Evolutionary conservation across 1,140 invertebrate species (phyloP).

Genomic region (Scaptodrosophila lebanonensis): DNA sequence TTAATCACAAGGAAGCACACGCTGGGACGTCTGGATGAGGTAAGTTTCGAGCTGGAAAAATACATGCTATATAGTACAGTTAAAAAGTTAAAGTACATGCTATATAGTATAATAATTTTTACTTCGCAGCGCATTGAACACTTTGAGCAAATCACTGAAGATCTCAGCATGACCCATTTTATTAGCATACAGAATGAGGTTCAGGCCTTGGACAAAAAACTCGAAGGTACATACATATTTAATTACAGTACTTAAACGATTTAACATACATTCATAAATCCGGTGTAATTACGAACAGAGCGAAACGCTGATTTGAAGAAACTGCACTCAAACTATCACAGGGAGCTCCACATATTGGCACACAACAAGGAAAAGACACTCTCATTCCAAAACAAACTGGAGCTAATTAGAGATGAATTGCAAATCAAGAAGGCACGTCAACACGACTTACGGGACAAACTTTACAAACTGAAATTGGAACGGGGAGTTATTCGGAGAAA

Average conservation of each 20-base stretch:
- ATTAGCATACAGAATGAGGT: constrained; percentile 47
- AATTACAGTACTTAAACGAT: too few relatives aligned
- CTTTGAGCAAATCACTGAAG: constrained; percentile 42
- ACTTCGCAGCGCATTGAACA: too few relatives aligned
- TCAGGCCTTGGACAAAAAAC: constrained; percentile 45
- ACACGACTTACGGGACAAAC: neutral
- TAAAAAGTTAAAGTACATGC: too few relatives aligned
- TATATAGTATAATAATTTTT: too few relatives aligned
- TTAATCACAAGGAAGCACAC: constrained; percentile 47
- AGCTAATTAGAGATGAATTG: neutral
- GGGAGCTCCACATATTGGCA: constrained; percentile 38
- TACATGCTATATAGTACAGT: too few relatives aligned
- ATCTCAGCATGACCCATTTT: constrained; percentile 43
- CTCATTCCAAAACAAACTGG: constrained; percentile 14
- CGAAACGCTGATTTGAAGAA: constrained; percentile 43
- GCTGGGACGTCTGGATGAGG: constrained; percentile 18
- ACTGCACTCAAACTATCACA: constrained; percentile 23
- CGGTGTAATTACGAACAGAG: too few relatives aligned
- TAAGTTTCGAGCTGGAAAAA: constrained; percentile 18
- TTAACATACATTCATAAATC: too few relatives aligned
- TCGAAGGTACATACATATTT: constrained; percentile 42
- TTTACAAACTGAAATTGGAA: constrained; percentile 27
- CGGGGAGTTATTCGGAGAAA: constrained; percentile 16
- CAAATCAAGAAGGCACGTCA: neutral
- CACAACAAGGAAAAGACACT: constrained; percentile 51